Evolutionary conservation across 2,113 vertebrate species (phyloP).

Genomic region (Megalops atlanticus): DNA sequence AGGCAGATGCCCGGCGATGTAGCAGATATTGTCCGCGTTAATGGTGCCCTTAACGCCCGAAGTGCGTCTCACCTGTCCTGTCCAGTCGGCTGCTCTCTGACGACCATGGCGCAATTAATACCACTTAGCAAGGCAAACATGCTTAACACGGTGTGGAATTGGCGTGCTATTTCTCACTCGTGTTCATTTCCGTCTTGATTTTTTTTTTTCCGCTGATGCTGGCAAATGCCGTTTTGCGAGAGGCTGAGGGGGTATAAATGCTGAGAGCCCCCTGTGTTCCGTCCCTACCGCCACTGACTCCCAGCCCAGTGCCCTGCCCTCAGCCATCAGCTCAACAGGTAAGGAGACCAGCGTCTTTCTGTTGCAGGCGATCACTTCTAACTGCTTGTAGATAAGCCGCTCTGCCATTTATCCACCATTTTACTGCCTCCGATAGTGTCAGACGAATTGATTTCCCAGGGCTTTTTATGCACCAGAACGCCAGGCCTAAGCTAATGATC

Average conservation of each 20-base stretch:
- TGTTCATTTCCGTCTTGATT: neutral
- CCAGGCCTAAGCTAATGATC: too few species aligned
- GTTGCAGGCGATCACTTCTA: neutral
- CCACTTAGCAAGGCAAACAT: slow-evolving; percentile 1
- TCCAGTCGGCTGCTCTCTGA: neutral
- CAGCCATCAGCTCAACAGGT: neutral
- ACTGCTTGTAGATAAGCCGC: neutral
- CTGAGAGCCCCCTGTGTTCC: neutral
- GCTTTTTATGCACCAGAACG: too few species aligned
- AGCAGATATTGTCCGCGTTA: neutral
- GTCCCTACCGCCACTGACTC: neutral
- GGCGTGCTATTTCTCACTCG: neutral
- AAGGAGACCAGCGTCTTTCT: neutral
- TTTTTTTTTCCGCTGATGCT: neutral
- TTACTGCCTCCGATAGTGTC: neutral
- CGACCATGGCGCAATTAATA: too few species aligned
- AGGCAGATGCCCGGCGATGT: neutral
- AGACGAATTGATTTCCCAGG: too few species aligned
- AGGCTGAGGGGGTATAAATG: too few species aligned
- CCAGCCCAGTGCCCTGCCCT: neutral
- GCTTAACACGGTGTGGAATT: neutral
- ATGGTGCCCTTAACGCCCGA: neutral
- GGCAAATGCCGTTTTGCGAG: too few species aligned
- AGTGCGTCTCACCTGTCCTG: neutral
- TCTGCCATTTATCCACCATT: neutral